Percentiles rank a stretch among this genome's conserved stretches.
Conservation (phyloP, 2,797 vertebrate species). For the Periophthalmus magnuspinnatus region DNA sequence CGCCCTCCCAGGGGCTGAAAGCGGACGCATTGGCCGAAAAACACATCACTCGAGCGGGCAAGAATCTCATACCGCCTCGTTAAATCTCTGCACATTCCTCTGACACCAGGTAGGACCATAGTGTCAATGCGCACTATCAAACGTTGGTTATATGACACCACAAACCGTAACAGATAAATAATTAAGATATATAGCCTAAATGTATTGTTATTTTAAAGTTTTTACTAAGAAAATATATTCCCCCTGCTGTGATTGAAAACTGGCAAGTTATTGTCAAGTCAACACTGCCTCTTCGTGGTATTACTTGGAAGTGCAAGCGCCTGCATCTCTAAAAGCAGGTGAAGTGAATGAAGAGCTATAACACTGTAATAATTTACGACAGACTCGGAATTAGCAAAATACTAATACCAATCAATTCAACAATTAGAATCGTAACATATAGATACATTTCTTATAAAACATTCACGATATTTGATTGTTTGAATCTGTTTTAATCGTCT, state of each 20-base stretch:
- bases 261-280: not conserved
- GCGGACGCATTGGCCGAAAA: slow-evolving; percentile 46
- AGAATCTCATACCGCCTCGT: slow-evolving; percentile 58
- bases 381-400: no score
- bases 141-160: no score
- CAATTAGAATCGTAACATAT: not conserved
- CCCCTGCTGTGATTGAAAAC: not conserved
- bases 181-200: no score
- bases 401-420: no score
- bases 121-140: not conserved
- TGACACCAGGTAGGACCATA: not conserved
- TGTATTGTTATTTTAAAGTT: no score
- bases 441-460: not conserved
- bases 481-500: not conserved
- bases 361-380: no score
- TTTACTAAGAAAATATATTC: not conserved
- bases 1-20: slow-evolving; percentile 30
- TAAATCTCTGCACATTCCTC: slow-evolving; percentile 8
- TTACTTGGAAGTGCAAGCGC: slow-evolving; percentile 6
- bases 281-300: slow-evolving; percentile 35
- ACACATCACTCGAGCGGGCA: slow-evolving; percentile 34
- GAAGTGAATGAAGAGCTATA: not conserved
- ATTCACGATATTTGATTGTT: not conserved
- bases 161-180: no score
- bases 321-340: not conserved